phyloP scores from a whole-genome alignment of 2,797 vertebrate genomes.

The Adelosebastes latens region DNA sequence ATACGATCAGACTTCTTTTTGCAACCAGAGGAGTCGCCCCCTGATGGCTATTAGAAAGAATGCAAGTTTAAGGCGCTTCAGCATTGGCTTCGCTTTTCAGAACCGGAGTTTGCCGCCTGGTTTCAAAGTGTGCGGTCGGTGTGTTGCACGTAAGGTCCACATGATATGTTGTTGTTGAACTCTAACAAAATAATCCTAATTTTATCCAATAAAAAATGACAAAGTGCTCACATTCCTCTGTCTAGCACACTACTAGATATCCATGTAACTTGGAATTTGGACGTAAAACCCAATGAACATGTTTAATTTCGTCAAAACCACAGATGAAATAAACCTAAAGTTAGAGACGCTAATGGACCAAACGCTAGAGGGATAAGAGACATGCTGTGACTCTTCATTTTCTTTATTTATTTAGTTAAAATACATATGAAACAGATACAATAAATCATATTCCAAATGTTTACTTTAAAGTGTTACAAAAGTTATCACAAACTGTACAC shows the following conservation, averaged over 20 bases:
- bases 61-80: no score
- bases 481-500: conserved; percentile 99
- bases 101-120: no score
- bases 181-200: background rate
- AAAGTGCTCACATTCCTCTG: background rate
- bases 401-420: conserved; percentile 87
- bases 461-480: conserved; percentile 91
- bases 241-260: background rate
- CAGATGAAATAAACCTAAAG: background rate
- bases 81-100: no score
- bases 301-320: background rate
- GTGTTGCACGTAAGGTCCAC: background rate
- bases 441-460: conserved; percentile 92
- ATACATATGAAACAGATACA: conserved; percentile 95
- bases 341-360: background rate
- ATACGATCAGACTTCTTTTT: no score
- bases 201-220: background rate
- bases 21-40: no score
- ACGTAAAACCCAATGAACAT: background rate
- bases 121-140: background rate
- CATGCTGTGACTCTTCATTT: conserved; percentile 14
- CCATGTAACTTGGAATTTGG: background rate
- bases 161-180: background rate
- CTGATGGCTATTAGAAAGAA: no score
- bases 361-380: background rate